These are phyloP conservation scores for Hiodon alosoides DNA, from an alignment of 2,113 vertebrate genomes.

Conservation along the genomic window DNA sequence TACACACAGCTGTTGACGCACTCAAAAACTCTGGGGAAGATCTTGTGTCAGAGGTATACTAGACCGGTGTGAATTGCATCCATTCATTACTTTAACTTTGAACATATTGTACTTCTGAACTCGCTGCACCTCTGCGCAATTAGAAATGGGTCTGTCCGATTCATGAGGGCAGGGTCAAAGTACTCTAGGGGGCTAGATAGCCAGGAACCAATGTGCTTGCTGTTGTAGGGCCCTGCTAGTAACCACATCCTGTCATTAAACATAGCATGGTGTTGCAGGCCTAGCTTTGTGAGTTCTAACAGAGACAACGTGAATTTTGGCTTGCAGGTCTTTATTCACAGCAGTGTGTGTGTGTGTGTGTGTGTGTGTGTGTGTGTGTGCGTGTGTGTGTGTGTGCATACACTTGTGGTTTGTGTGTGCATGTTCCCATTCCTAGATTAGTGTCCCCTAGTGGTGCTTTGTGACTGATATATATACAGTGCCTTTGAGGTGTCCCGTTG, in stretches of 20 bases:
- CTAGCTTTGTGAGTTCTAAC: too few species aligned
- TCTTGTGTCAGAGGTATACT: slow-evolving; percentile 9
- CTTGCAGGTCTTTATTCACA: too few species aligned
- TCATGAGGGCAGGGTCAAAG: neutral
- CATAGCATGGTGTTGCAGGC: neutral
- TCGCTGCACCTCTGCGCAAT: neutral
- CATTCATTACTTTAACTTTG: slow-evolving; percentile 2
- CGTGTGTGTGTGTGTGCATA: neutral
- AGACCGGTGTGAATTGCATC: neutral
- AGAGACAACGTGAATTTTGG: too few species aligned
- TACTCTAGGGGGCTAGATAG: neutral
- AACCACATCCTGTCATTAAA: slow-evolving; percentile 16
- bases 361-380: neutral
- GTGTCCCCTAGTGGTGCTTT: too few species aligned
- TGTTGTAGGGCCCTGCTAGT: neutral
- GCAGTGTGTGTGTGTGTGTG: neutral
- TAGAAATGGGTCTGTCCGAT: slow-evolving; percentile 5
- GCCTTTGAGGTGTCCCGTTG: too few species aligned
- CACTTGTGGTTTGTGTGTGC: too few species aligned
- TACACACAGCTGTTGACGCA: slow-evolving; percentile 17
- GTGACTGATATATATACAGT: too few species aligned
- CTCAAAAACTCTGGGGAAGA: slow-evolving; percentile 8
- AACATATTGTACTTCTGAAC: neutral
- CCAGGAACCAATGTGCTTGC: neutral
- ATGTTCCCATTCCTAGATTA: too few species aligned